These are phyloP conservation scores for Gulo gulo DNA, from an alignment of 2,113 vertebrate genomes.

Conservation along the genomic window DNA sequence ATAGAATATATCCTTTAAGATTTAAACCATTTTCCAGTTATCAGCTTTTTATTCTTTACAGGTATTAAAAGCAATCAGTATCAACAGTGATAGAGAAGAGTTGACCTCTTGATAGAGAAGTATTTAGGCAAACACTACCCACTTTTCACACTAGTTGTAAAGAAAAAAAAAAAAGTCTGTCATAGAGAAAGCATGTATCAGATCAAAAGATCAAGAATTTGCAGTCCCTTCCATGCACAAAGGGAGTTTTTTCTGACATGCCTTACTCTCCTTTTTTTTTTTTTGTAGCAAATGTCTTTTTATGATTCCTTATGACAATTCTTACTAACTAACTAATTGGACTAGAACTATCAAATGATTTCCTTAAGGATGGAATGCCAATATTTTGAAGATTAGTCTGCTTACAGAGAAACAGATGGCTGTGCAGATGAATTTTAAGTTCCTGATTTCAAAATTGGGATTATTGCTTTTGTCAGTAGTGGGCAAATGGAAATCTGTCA, in stretches of 20 bases:
- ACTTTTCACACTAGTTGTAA: not conserved
- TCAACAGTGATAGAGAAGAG: not conserved
- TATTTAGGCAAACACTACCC: not conserved
- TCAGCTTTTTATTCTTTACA: not conserved
- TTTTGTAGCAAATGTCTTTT: not conserved
- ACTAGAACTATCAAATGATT: not conserved
- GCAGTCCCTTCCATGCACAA: not conserved
- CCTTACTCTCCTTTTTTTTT: not conserved
- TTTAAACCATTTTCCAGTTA: not conserved
- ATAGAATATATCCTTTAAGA: not conserved
- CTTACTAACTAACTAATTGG: not conserved
- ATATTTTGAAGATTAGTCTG: not conserved
- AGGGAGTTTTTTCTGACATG: not conserved
- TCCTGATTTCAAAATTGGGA: constrained; percentile 10
- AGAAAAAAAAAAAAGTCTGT: not conserved
- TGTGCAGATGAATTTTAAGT: constrained; percentile 16
- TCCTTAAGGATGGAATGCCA: not conserved
- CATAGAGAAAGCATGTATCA: not conserved
- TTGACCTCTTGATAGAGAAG: not conserved
- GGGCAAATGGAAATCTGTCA: not conserved
- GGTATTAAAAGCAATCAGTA: not conserved
- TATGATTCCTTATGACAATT: not conserved
- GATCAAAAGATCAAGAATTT: not conserved
- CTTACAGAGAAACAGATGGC: constrained; percentile 13
- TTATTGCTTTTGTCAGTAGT: not conserved